These are phyloP conservation scores for Strix aluco DNA, from an alignment of 2,113 vertebrate species.

Conservation along the genomic window DNA sequence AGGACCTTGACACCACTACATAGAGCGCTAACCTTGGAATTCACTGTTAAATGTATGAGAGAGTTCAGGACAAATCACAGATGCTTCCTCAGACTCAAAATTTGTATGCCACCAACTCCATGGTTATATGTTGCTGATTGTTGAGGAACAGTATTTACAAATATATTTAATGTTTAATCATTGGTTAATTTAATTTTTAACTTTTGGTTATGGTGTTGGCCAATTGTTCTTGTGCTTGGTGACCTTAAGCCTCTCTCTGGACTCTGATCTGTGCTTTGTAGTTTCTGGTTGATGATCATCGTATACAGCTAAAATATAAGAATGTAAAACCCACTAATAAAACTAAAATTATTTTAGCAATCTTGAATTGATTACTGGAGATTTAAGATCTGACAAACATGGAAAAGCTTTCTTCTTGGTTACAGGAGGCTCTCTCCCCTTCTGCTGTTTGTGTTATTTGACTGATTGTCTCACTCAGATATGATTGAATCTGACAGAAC, in stretches of 20 bases:
- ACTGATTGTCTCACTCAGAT: neutral
- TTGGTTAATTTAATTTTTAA: too few relatives aligned
- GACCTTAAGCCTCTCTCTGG: neutral
- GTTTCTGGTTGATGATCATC: neutral
- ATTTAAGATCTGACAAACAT: neutral
- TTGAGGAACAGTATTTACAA: neutral
- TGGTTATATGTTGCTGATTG: neutral
- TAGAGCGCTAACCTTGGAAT: neutral
- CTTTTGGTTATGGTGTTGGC: neutral
- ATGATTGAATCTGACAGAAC: neutral
- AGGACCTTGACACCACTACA: neutral
- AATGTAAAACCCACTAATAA: neutral
- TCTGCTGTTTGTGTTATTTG: neutral
- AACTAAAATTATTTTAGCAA: neutral
- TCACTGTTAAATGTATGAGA: neutral
- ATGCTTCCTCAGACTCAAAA: neutral
- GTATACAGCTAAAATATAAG: neutral
- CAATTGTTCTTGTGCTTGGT: neutral
- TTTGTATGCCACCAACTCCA: neutral
- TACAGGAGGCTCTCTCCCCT: neutral
- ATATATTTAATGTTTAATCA: neutral
- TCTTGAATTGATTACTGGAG: neutral
- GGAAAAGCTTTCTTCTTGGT: neutral
- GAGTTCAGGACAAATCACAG: neutral
- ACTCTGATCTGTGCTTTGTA: neutral